Base-by-base conservation (phyloP, 2,888 invertebrate species). In the Leptogaster cylindrica region DNA sequence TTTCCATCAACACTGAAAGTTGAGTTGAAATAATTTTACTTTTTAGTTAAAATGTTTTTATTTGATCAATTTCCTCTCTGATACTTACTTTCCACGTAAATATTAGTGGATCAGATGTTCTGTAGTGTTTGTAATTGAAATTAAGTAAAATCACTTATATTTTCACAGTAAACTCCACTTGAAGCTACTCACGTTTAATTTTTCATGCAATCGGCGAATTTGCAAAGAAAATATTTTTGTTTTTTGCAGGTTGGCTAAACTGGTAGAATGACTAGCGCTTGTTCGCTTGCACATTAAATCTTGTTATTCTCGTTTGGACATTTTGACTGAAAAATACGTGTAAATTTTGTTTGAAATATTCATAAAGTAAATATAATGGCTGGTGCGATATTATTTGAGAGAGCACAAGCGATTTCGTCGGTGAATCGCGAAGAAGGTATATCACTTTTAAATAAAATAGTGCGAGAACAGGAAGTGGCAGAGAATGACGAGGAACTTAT, bases 401-500 rank as follows among this genome's bases (percentile, higher is more conserved):
- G 91, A 81, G 88, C 91, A 79, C 90, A 90, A 83, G 87, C 91
- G 74, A 86, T 90, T 75, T 87, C 89, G 73, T 86, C 86, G 79
- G 87, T 88, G 73, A 89, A 88, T 83, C 88, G 89, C 76, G 88
- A 90, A 81, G 89, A 91, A 81, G 88, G 88, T 79, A 87, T 89
- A 78, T 86, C 87, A 77, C 84, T 89, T 76, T 84, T 90, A 72
- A 89, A 89, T 82, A 89, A 91, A 84, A 88, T 91, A 78, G 88
- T 90, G 74, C 88, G 89, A 75, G 89, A 89, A 77, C 89, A 89
- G 76, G 89, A 90, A 75, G 83, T 88, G 64, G 86, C 88, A 74
- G 89, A 90, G 76, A 90, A 91, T 79, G 92, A 95, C 81, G 95
- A 96, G 78, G 95, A 95, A 78, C 89, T 89, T 74, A 93, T 97